These are phyloP conservation scores for Andrena chrysosceles DNA, from an alignment of 2,888 invertebrate genomes.

Conservation along the genomic window DNA sequence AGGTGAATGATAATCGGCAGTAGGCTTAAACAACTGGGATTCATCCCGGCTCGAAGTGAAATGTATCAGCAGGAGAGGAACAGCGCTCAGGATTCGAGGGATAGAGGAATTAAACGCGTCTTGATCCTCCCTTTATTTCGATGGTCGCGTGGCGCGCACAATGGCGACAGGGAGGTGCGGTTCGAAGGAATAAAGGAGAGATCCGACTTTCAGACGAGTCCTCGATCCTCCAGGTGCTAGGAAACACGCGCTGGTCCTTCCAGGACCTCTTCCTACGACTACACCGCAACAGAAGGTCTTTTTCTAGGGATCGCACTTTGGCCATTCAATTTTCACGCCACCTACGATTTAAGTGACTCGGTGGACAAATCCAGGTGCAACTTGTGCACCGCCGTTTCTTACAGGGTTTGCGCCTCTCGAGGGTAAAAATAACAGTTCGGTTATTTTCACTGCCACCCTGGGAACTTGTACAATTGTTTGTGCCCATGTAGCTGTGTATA, in stretches of 20 bases:
- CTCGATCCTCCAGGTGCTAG: conserved; percentile 73
- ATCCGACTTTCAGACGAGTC: conserved; percentile 65
- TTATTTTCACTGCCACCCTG: neutral
- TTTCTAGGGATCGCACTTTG: conserved; percentile 60
- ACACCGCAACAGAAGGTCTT: conserved; percentile 35
- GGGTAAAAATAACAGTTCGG: conserved; percentile 41
- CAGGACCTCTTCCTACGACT: conserved; percentile 41
- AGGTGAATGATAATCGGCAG: neutral
- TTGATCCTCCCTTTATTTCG: conserved; percentile 58
- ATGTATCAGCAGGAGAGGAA: neutral
- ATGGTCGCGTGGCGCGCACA: conserved; percentile 72
- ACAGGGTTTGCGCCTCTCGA: conserved; percentile 15
- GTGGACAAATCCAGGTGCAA: conserved; percentile 67
- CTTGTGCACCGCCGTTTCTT: conserved; percentile 15
- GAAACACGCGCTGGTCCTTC: conserved; percentile 68
- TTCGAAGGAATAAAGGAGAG: conserved; percentile 60
- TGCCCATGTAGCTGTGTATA: neutral
- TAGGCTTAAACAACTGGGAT: neutral
- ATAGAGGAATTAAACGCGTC: conserved; percentile 57
- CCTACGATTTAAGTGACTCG: conserved; percentile 79
- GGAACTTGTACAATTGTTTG: conserved; percentile 35
- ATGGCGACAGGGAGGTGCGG: conserved; percentile 54
- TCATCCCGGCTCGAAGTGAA: neutral
- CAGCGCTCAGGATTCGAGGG: neutral
- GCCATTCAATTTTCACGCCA: conserved; percentile 79